Evolutionary conservation across 2,113 vertebrate species (phyloP).

Genomic region (Illadopsis cleaveri): DNA sequence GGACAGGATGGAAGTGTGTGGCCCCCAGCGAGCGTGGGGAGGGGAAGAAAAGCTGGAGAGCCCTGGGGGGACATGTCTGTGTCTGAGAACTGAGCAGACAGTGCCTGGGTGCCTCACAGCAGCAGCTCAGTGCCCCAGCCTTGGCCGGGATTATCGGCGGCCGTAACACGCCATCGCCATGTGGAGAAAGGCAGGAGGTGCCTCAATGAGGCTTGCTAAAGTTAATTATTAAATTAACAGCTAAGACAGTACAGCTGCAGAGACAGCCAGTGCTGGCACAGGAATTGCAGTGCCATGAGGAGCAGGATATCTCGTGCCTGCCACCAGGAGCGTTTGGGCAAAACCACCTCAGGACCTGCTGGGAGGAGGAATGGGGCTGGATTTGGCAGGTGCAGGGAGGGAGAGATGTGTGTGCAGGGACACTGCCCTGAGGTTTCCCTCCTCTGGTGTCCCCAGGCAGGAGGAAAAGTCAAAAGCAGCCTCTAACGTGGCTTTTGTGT

Average conservation of each 20-base stretch:
- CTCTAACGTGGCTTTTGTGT: not conserved
- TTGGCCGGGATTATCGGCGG: fast-evolving
- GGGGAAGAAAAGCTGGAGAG: not conserved
- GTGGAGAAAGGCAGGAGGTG: not conserved
- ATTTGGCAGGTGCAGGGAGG: not conserved
- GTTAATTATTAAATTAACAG: slow-evolving; percentile 14
- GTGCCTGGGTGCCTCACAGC: fast-evolving
- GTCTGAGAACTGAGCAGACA: not conserved
- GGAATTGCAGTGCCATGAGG: fast-evolving
- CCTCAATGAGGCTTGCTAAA: not conserved
- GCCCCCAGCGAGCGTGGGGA: not conserved
- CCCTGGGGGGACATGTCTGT: not conserved
- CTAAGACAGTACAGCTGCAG: not conserved
- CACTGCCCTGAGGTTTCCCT: not conserved
- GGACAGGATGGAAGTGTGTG: not conserved
- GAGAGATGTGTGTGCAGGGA: not conserved
- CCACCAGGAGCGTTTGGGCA: fast-evolving
- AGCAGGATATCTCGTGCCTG: not conserved
- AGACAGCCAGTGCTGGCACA: fast-evolving
- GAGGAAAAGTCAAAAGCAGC: not conserved
- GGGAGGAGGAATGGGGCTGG: not conserved
- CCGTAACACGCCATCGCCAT: fast-evolving
- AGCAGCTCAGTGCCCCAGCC: fast-evolving
- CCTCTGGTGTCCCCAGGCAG: not conserved
- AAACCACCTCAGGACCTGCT: not conserved